phyloP scores from a whole-genome alignment of 2,888 invertebrate species.

The Rosalia funebris region DNA sequence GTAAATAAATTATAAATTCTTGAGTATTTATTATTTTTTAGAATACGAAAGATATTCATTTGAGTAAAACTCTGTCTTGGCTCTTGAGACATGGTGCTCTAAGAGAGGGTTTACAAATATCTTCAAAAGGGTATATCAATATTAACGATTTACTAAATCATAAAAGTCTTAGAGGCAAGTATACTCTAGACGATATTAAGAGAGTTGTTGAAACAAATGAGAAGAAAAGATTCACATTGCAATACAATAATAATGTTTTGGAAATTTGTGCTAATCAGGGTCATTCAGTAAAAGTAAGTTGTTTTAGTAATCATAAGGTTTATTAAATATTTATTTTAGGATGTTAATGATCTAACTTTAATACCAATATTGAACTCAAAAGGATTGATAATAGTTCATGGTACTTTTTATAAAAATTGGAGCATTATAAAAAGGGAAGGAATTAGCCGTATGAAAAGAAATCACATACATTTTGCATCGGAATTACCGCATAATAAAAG shows the following conservation, averaged over 20 bases:
- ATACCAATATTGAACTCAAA: conserved; percentile 57
- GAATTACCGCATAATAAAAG: conserved; percentile 63
- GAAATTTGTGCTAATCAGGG: conserved; percentile 86
- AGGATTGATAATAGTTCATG: conserved; percentile 72
- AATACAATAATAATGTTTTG: conserved; percentile 61
- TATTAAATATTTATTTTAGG: conserved; percentile 56
- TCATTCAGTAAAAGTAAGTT: conserved; percentile 63
- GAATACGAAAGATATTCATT: conserved; percentile 42
- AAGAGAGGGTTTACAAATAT: conserved; percentile 71
- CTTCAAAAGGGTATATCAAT: conserved; percentile 74
- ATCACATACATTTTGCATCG: conserved; percentile 82
- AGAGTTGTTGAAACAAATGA: conserved; percentile 73
- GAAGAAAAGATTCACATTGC: conserved; percentile 77
- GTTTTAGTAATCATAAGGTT: not conserved
- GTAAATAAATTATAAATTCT: no score
- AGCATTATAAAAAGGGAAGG: conserved; percentile 72
- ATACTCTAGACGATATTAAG: conserved; percentile 68
- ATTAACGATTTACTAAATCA: conserved; percentile 69
- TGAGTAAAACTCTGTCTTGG: conserved; percentile 82
- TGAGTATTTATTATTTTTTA: no score
- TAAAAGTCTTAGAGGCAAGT: conserved; percentile 61
- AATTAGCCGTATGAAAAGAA: conserved; percentile 76
- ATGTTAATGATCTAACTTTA: conserved; percentile 61
- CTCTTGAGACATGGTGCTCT: conserved; percentile 79
- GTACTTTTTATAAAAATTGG: conserved; percentile 77